phyloP scores from a whole-genome alignment of 2,797 vertebrate genomes.

The Distichodus sexfasciatus region DNA sequence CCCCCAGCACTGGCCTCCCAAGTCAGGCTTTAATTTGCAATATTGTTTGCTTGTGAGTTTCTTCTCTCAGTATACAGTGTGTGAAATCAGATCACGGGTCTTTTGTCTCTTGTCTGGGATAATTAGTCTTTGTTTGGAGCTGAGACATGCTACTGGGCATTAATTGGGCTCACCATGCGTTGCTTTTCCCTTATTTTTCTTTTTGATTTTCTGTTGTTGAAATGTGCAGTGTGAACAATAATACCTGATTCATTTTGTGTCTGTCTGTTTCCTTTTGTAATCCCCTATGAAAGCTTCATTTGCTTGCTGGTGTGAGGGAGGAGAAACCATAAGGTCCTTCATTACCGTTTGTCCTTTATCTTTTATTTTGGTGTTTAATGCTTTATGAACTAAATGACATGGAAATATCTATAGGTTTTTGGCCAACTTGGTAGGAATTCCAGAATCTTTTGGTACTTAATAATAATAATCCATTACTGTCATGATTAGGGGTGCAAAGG shows the following conservation, averaged over 20 bases:
- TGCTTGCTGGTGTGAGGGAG: constrained; percentile 33
- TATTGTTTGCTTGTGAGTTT: background rate
- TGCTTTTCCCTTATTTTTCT: constrained; percentile 22
- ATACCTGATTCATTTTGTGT: constrained; percentile 42
- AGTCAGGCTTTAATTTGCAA: background rate
- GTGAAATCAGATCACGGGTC: constrained; percentile 1
- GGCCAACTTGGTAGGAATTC: background rate
- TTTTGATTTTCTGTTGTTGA: background rate
- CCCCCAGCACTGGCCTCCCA: background rate
- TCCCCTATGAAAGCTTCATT: constrained; percentile 35
- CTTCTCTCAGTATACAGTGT: background rate
- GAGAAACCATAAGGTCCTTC: constrained; percentile 48
- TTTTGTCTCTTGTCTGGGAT: constrained; percentile 3
- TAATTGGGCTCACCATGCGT: constrained; percentile 26
- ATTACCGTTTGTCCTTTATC: constrained; percentile 37
- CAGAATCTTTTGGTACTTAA: too few species aligned
- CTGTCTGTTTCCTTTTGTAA: constrained; percentile 35
- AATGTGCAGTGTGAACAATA: constrained; percentile 34
- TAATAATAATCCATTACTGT: too few species aligned
- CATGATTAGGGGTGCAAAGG: too few species aligned
- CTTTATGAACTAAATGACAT: background rate
- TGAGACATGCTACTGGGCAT: constrained; percentile 24
- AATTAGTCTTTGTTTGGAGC: constrained; percentile 40
- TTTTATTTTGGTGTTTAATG: constrained; percentile 39
- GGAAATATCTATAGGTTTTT: background rate